Percentiles rank a stretch among this genome's conserved stretches.
phyloP scores from a whole-genome alignment of 1,140 invertebrate genomes.

The Luehdorfia chinensis region DNA sequence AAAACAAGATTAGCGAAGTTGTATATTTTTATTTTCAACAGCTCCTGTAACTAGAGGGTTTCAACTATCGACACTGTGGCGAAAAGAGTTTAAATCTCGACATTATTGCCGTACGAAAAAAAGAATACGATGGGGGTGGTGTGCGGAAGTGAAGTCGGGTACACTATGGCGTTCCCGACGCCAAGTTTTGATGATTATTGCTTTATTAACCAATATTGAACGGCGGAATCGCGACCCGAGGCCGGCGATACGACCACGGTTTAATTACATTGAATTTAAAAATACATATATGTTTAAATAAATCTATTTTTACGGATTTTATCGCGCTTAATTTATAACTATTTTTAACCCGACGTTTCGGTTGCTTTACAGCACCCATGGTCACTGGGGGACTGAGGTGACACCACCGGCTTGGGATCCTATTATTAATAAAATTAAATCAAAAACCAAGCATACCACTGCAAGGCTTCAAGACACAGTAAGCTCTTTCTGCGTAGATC shows the following conservation, averaged over 20 bases:
- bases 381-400: no score
- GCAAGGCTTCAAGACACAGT: no score
- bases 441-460: no score
- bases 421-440: no score
- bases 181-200: conserved; percentile 72
- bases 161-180: conserved; percentile 54
- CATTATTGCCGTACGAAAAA: conserved; percentile 13
- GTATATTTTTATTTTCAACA: conserved; percentile 34
- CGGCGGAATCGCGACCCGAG: conserved; percentile 28
- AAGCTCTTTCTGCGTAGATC: no score
- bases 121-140: not conserved
- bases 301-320: no score
- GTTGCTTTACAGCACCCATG: no score
- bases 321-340: no score
- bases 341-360: no score
- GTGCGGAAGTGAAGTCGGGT: conserved; percentile 21
- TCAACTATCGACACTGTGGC: conserved; percentile 20
- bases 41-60: conserved; percentile 25
- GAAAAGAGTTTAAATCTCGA: conserved; percentile 23
- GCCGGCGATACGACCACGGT: conserved; percentile 20
- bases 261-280: no score
- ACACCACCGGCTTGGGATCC: no score
- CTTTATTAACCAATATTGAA: conserved; percentile 76
- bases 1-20: conserved; percentile 46
- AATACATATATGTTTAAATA: no score